Base-by-base conservation (phyloP, 1,140 invertebrate genomes). In the Acromyrmex heyeri region DNA sequence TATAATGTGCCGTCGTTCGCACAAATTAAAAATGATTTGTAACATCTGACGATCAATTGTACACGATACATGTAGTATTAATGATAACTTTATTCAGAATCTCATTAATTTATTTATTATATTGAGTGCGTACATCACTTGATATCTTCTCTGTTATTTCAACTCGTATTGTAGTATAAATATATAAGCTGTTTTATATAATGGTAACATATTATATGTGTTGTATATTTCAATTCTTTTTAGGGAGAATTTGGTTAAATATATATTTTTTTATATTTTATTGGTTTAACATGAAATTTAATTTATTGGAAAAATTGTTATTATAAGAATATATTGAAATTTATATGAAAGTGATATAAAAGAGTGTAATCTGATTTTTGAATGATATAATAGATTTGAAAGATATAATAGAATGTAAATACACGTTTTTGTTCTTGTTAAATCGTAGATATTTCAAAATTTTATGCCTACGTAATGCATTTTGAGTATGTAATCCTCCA, bases 101-200 rank as follows among this genome's bases (percentile, higher is more conserved):
- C 3, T 53, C 55, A 86, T 87, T 70, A 70, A 86, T 75, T 86
- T 55, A 57, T 86, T 69, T 69, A 70, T 77, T 34, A 59, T 34
- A 38, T 38, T 38, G 34, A n/a, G 18, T 55, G 53, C 12, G 5
- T 1, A 7, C 2, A 12, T 75, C 1, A 55, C 10, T 55, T 48
- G n/a, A 24, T 50, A 70, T 14, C 12, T 48, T 44, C 4, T 48
- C 5, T 44, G 10, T 69, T 69, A 69, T 69, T 44, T 5, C 21
- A 67, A 12, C 18, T 44, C 14, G 0, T 21, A 67, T 14, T 67
- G 1, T 67, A 44, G 1, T 65, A 24, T 27, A 16, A 38, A 38
- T 38, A 38, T 38, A 38, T 8, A 38, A 38, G 34, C 34, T 38
- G 0, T 38, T 38, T 38, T 7, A 8, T 38, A 38, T 34, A 34